These are phyloP conservation scores for Pyrocephalus nanus DNA, from an alignment of 2,797 vertebrate genomes.

Conservation along the genomic window DNA sequence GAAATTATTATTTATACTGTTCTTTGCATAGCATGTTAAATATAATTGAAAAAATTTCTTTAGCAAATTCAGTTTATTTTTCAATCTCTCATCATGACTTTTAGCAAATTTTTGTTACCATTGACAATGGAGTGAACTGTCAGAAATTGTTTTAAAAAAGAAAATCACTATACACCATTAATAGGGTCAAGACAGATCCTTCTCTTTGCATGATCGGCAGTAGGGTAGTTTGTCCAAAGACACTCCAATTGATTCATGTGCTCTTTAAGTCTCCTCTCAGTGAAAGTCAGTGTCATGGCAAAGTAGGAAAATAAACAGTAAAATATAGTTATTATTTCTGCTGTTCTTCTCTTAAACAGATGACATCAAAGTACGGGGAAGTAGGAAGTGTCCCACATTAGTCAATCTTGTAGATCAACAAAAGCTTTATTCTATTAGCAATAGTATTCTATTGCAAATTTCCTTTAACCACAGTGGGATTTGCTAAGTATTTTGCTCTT, in stretches of 20 bases:
- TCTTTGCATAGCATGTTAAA: neutral
- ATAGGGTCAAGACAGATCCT: neutral
- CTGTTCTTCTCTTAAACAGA: neutral
- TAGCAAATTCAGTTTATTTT: neutral
- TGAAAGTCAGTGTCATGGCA: neutral
- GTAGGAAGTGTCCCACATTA: constrained; percentile 34
- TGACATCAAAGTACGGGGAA: constrained; percentile 57
- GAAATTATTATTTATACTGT: neutral
- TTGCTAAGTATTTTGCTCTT: constrained; percentile 26
- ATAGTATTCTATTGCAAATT: neutral
- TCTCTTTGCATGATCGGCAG: neutral
- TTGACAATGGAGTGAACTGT: neutral
- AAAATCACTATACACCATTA: neutral
- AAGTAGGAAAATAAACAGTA: neutral
- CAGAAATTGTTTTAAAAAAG: neutral
- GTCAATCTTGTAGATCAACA: constrained; percentile 34
- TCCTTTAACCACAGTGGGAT: neutral
- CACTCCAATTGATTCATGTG: neutral
- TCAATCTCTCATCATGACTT: neutral
- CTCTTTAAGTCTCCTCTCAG: neutral
- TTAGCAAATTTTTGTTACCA: neutral
- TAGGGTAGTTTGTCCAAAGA: neutral
- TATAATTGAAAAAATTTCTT: neutral
- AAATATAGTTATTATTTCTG: neutral
- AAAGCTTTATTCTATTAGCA: constrained; percentile 32